Evolutionary conservation across 2,797 vertebrate species (phyloP).

Genomic region (Pempheris klunzingeri): DNA sequence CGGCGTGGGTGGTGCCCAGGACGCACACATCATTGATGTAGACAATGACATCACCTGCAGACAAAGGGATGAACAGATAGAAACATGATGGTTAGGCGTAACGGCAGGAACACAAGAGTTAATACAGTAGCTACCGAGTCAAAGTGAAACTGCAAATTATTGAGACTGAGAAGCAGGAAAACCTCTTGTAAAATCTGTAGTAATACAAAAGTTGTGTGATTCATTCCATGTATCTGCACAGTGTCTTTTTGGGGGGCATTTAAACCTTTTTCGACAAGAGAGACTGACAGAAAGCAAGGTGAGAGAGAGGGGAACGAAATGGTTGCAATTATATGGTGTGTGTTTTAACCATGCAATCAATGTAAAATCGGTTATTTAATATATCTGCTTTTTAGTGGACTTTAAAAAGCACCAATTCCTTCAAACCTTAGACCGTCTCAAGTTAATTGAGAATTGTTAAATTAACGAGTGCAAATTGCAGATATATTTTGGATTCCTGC

Average conservation of each 20-base stretch:
- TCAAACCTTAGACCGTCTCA: background rate
- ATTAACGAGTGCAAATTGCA: background rate
- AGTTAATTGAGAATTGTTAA: background rate
- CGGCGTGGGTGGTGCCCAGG: constrained; percentile 97
- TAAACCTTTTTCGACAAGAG: background rate
- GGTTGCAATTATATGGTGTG: background rate
- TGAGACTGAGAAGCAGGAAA: background rate
- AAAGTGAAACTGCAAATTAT: background rate
- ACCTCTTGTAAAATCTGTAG: background rate
- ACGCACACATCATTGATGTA: constrained; percentile 98
- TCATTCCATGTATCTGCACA: constrained; percentile 4
- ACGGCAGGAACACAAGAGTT: background rate
- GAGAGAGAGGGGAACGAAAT: background rate
- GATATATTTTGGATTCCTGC: background rate
- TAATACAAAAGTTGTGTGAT: background rate
- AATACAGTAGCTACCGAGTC: background rate
- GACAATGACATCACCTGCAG: constrained; percentile 96
- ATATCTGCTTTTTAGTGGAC: background rate
- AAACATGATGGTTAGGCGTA: background rate
- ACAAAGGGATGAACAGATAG: background rate
- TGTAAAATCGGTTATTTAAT: background rate
- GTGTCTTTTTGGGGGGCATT: background rate
- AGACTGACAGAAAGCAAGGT: background rate
- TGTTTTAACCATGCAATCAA: background rate
- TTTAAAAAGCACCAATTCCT: background rate